Evolutionary conservation across 2,113 vertebrate genomes (phyloP).

Genomic region (Anguilla japonica): DNA sequence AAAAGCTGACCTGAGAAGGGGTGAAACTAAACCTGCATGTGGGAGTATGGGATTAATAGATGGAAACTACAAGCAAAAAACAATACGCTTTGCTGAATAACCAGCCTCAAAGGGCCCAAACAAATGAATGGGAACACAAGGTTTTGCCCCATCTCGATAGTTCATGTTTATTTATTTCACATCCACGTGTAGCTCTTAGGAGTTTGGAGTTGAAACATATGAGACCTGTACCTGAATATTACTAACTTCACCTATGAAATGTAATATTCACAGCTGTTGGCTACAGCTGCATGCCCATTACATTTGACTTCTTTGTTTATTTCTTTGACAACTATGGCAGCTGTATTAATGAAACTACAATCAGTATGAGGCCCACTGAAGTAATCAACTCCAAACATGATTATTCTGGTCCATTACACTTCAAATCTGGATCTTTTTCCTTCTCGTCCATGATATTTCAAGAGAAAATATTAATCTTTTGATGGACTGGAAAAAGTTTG

Average conservation of each 20-base stretch:
- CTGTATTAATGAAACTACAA: background rate
- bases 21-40: background rate
- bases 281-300: slow-evolving; percentile 34
- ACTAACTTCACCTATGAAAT: slow-evolving; percentile 27
- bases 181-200: slow-evolving; percentile 8
- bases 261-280: slow-evolving; percentile 42
- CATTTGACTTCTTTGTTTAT: slow-evolving; percentile 31
- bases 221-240: slow-evolving; percentile 33
- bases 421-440: background rate
- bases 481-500: background rate
- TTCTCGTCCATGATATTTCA: background rate
- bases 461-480: background rate
- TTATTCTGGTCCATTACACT: background rate
- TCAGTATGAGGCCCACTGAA: background rate
- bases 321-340: slow-evolving; percentile 27
- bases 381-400: slow-evolving; percentile 8
- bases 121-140: background rate
- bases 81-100: background rate
- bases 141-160: background rate
- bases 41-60: background rate
- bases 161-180: slow-evolving; percentile 2
- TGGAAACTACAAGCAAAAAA: background rate
- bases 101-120: background rate
- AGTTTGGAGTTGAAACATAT: slow-evolving; percentile 20
- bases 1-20: background rate